Conservation (phyloP, 2,797 vertebrate genomes). For the Tenualosa ilisha region DNA sequence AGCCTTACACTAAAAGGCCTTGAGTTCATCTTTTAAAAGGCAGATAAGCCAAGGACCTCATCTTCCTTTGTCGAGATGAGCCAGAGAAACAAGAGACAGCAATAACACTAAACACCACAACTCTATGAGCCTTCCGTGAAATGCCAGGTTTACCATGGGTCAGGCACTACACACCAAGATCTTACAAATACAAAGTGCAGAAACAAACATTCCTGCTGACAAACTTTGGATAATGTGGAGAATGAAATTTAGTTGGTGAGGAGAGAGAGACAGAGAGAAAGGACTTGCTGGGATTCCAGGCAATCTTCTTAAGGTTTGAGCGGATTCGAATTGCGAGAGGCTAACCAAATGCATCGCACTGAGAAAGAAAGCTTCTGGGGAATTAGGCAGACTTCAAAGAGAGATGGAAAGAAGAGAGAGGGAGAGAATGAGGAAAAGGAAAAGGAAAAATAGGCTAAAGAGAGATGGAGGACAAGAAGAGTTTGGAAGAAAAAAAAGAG, state of each 20-base stretch:
- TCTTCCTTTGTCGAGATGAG: not conserved
- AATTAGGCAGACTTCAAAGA: constrained; percentile 45
- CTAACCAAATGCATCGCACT: constrained; percentile 35
- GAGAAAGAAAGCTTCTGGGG: constrained; percentile 29
- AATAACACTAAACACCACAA: not conserved
- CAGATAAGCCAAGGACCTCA: not conserved
- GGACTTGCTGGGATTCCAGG: constrained; percentile 19
- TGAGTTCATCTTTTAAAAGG: not conserved
- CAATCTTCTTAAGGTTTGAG: constrained; percentile 44
- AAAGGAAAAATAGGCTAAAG: not conserved
- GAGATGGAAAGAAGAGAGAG: constrained; percentile 6
- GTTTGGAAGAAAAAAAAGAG: not conserved
- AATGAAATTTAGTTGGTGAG: not conserved
- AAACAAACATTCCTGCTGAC: not conserved
- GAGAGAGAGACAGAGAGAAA: constrained; percentile 34
- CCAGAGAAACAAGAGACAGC: not conserved
- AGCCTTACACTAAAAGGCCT: not conserved
- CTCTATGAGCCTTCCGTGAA: not conserved
- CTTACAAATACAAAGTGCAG: not conserved
- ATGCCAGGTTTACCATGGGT: not conserved
- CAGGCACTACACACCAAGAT: not conserved
- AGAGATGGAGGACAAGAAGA: not conserved
- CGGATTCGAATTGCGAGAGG: constrained; percentile 22
- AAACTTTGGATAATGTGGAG: not conserved
- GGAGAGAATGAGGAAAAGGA: not conserved